Evolutionary conservation across 2,797 vertebrate genomes (phyloP), one percentile per base, ranked within the genome.

Genomic region (Pseudotriccus pelzelni): DNA sequence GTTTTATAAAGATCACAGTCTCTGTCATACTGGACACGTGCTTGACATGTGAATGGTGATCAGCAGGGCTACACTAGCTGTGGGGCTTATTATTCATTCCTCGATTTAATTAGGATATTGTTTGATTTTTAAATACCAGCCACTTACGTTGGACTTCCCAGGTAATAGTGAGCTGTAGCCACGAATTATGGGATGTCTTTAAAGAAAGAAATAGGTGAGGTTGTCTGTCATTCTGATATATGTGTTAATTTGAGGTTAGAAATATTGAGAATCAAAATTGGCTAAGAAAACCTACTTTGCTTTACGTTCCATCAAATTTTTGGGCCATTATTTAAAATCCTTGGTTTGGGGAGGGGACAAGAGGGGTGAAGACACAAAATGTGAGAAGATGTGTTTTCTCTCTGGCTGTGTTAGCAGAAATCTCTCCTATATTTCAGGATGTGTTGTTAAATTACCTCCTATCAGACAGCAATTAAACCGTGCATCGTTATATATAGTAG

Each of bases 11-110:
- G 83, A 73, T 64, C 3, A 3, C 80, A 67, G 83, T 34, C 69
- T 95, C 91, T 96, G 80, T 93, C 77, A 53, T 68, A 84, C 70
- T 84, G 91, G 94, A 94, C 96, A 87, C 2, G 36, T 93, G 87
- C 80, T 94, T 88, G 85, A 94, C 62, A 60, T 88, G 77, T 79
- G 91, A 96, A 84, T 91, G 74, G 46, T n/a, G 95, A 96, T 91
- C 75, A 86, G 70, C 63, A 86, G 81, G 67, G 70, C 69, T 89
- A 53, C 36, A 34, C 36, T 87, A 44, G 55, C 76, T 92, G 47
- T 92, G 92, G 50, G 59, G 36, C 64, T 93, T 62, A 78, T 58
- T 92, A 81, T 56, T 52, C 1, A 87, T 72, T 52, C 62, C 63
- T 81, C 77, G 36, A 30, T 84, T 90, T 96, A 86, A 91, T 88